Conservation (phyloP, 2,797 vertebrate genomes). For the Coilia nasus region DNA sequence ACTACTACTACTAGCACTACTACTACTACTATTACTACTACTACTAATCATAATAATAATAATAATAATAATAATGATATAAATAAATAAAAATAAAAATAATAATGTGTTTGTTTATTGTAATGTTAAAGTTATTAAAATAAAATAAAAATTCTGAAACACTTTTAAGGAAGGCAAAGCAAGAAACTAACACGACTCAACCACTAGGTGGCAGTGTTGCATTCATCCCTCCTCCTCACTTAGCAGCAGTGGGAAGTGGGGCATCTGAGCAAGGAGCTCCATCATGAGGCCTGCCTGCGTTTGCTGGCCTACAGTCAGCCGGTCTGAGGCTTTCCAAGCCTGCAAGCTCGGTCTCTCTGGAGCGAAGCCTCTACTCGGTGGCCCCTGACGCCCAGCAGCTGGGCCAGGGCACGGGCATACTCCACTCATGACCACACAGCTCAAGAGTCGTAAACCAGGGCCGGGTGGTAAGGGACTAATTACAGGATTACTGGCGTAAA, state of each 20-base stretch:
- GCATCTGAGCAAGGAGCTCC: neutral
- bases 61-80: no score
- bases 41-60: no score
- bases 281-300: slow-evolving; percentile 34
- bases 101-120: neutral
- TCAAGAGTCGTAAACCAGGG: neutral
- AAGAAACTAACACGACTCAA: neutral
- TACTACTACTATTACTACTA: no score
- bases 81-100: neutral
- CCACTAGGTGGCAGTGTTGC: slow-evolving; percentile 59
- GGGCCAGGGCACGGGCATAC: neutral
- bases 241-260: neutral
- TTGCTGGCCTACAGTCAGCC: slow-evolving; percentile 35
- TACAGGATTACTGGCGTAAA: slow-evolving; percentile 20
- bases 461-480: neutral
- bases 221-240: neutral
- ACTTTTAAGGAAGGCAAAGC: neutral
- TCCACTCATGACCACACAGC: slow-evolving; percentile 2
- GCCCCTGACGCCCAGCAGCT: neutral
- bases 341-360: neutral
- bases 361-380: neutral
- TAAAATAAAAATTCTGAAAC: neutral
- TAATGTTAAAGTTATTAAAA: neutral
- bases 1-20: no score
- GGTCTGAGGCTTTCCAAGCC: slow-evolving; percentile 28